Evolutionary conservation across 1,140 invertebrate species (phyloP).

Genomic region (Drosophila kepulauana): DNA sequence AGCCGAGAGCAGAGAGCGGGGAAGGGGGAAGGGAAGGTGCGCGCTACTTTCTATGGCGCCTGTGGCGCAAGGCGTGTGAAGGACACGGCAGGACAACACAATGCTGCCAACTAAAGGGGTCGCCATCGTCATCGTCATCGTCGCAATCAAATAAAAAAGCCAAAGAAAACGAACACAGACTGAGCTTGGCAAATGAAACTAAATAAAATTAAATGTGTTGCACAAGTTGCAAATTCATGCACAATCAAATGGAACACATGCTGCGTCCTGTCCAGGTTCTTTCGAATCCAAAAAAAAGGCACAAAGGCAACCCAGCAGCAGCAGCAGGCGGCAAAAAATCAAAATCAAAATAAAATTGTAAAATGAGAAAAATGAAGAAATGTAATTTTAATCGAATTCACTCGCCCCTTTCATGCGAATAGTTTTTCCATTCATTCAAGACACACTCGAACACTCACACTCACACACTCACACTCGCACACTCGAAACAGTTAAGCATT

Average conservation of each 20-base stretch:
- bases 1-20: no score
- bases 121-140: constrained; percentile 44
- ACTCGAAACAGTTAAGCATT: constrained; percentile 20
- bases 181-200: constrained; percentile 76
- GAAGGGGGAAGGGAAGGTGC: background rate
- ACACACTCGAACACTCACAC: constrained; percentile 9
- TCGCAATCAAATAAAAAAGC: constrained; percentile 31
- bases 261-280: constrained; percentile 40
- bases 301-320: constrained; percentile 24
- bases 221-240: constrained; percentile 76
- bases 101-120: constrained; percentile 43
- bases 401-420: constrained; percentile 51
- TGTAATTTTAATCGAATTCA: constrained; percentile 84
- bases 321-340: constrained; percentile 42
- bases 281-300: background rate
- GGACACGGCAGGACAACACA: constrained; percentile 36
- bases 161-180: background rate
- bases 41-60: constrained; percentile 32
- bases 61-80: constrained; percentile 66
- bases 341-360: constrained; percentile 28
- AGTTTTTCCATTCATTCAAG: constrained; percentile 62
- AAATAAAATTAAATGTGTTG: constrained; percentile 80
- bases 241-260: constrained; percentile 78
- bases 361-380: constrained; percentile 53
- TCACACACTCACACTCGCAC: constrained; percentile 16